Conservation (phyloP, 30 jellyfish, hydroid and myxozoan species). For the Turritopsis rubra region DNA sequence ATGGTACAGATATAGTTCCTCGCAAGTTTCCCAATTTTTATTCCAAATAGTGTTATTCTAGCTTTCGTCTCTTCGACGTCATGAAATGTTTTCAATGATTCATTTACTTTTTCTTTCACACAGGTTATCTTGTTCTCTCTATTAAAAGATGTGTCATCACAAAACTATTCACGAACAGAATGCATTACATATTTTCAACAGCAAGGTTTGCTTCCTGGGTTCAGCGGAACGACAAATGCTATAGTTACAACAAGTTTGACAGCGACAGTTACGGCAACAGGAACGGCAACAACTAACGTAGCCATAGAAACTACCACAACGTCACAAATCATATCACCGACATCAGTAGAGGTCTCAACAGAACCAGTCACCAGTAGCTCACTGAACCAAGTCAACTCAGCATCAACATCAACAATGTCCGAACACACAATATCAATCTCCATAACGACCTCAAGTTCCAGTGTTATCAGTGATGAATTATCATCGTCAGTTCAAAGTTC, state of each 20-base stretch:
- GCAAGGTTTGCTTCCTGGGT: constrained; percentile 6
- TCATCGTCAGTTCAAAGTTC: neutral
- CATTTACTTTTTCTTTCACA: neutral
- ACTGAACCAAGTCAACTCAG: neutral
- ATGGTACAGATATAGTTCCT: no score
- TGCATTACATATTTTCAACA: neutral
- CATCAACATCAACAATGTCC: neutral
- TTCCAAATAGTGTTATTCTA: no score
- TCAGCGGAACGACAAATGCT: neutral
- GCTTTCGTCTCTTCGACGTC: no score
- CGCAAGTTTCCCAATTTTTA: no score
- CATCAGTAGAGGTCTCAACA: neutral
- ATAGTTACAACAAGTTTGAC: neutral
- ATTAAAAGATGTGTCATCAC: neutral
- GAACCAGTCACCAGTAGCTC: neutral
- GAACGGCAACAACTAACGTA: neutral
- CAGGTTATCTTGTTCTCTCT: neutral
- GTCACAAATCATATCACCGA: neutral
- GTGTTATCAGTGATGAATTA: neutral
- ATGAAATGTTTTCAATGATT: neutral
- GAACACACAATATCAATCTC: neutral
- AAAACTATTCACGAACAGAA: neutral
- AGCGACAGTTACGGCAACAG: neutral
- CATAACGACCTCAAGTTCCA: neutral
- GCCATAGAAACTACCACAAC: neutral